Conservation (phyloP, 2,113 vertebrate genomes). For the Tenebrosternarchus preto region DNA sequence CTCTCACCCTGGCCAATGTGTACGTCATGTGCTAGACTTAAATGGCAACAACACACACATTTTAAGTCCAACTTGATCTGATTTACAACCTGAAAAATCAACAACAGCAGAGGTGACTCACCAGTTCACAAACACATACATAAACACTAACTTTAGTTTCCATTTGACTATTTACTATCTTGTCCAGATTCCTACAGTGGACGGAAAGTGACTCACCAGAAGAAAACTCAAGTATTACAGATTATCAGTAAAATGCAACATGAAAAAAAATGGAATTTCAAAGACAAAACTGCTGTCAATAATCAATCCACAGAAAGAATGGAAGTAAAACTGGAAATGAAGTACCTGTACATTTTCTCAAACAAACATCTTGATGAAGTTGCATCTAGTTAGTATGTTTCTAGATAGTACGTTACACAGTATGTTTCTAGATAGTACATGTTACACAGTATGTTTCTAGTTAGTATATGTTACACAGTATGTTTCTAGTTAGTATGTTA, state of each 20-base stretch:
- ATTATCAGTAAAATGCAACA: background rate
- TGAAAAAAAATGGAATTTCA: background rate
- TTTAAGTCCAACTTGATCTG: slow-evolving; percentile 28
- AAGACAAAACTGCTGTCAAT: background rate
- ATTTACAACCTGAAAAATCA: slow-evolving; percentile 15
- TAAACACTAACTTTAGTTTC: slow-evolving; percentile 12
- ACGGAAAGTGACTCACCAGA: background rate
- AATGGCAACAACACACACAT: slow-evolving; percentile 25
- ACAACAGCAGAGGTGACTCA: slow-evolving; percentile 12
- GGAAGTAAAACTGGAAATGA: no score
- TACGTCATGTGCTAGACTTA: slow-evolving; percentile 25
- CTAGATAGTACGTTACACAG: no score
- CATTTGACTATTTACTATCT: slow-evolving; percentile 1
- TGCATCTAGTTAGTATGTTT: slow-evolving; percentile 12
- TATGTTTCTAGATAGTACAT: background rate
- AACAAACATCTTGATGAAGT: slow-evolving; percentile 26
- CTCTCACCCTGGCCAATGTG: background rate
- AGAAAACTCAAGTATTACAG: background rate
- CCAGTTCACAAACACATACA: slow-evolving; percentile 8
- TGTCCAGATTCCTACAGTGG: background rate
- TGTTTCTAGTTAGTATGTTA: slow-evolving; percentile 5
- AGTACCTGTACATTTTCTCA: background rate
- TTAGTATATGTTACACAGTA: slow-evolving; percentile 10
- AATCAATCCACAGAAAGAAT: no score
- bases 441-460: background rate